These are phyloP conservation scores for Hemicordylus capensis DNA, from an alignment of 2,113 vertebrate species.

Conservation along the genomic window DNA sequence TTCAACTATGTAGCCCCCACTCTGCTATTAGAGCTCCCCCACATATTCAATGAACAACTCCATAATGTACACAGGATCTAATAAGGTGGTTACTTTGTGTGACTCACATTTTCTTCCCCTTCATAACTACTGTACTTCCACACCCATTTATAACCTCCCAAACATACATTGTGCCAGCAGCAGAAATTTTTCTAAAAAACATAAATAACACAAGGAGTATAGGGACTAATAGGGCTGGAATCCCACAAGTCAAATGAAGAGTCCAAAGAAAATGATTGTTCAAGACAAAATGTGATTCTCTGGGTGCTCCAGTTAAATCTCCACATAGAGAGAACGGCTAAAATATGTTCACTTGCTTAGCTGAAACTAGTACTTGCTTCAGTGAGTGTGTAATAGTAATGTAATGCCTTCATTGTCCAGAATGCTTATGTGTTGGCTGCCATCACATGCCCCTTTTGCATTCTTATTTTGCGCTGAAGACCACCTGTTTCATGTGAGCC, in stretches of 20 bases:
- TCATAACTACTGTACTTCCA: not conserved
- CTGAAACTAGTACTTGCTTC: not conserved
- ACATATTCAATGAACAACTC: not conserved
- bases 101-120: not conserved
- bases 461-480: not conserved
- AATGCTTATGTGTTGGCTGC: not conserved
- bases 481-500: too few relatives aligned
- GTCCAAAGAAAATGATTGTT: not conserved
- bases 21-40: not conserved
- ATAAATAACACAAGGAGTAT: not conserved
- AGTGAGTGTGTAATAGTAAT: not conserved
- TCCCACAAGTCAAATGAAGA: not conserved
- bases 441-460: not conserved
- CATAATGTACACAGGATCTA: not conserved
- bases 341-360: not conserved
- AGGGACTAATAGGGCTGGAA: not conserved
- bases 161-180: not conserved
- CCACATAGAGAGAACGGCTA: not conserved
- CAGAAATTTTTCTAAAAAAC: not conserved
- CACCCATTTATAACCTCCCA: slow-evolving; percentile 9
- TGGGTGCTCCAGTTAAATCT: not conserved
- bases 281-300: not conserved
- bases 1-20: not conserved
- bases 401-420: not conserved
- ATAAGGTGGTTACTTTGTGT: not conserved